phyloP scores from a whole-genome alignment of 2,888 invertebrate genomes.

The Meloe dianella region DNA sequence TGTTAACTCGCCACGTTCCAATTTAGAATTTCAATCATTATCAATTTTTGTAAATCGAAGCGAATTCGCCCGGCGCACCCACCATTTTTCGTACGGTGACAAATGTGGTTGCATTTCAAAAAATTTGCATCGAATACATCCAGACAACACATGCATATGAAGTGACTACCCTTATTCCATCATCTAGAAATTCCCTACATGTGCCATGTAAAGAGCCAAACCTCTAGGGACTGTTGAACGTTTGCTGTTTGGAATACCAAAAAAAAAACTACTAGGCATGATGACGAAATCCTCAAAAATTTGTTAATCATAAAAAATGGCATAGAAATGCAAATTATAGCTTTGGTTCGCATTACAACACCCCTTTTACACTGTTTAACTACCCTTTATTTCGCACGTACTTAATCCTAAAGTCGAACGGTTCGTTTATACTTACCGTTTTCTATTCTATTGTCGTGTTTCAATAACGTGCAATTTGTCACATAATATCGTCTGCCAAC shows the following conservation, averaged over 20 bases:
- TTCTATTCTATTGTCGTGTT: constrained; percentile 38
- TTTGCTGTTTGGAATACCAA: neutral
- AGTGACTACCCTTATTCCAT: neutral
- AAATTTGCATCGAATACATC: neutral
- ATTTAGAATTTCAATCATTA: neutral
- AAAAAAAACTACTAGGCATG: neutral
- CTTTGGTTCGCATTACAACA: neutral
- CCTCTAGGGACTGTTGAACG: neutral
- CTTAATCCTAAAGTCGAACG: neutral
- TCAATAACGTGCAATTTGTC: constrained; percentile 59
- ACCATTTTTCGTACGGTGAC: neutral
- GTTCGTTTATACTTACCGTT: neutral
- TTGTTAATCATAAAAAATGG: neutral
- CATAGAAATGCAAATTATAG: neutral
- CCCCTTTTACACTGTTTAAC: neutral
- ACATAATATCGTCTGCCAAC: constrained; percentile 51
- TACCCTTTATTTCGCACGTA: neutral
- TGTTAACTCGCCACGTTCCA: constrained; percentile 48
- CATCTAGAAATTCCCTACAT: neutral
- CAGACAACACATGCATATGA: neutral
- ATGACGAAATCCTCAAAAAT: neutral
- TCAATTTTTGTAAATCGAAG: too few relatives aligned
- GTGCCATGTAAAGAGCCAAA: neutral
- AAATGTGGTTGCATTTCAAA: neutral
- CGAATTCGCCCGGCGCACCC: neutral